phyloP scores from a whole-genome alignment of 1,140 invertebrate genomes.

The Drosophila auraria region DNA sequence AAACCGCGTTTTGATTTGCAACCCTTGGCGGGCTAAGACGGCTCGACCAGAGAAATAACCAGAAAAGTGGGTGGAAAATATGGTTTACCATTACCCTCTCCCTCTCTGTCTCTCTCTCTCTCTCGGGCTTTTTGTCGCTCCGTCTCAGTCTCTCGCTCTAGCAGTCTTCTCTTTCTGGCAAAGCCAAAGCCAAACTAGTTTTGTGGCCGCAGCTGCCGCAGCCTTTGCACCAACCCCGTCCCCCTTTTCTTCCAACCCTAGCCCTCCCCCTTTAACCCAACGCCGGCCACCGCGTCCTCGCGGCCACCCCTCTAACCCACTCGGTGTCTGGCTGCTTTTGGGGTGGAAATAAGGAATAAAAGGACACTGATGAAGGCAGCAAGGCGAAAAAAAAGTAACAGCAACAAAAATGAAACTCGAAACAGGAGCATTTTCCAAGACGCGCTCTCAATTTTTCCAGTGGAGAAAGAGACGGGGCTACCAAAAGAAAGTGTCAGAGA shows the following conservation, averaged over 20 bases:
- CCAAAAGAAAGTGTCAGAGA: slow-evolving; percentile 6
- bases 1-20: slow-evolving; percentile 84
- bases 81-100: slow-evolving; percentile 53
- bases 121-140: not conserved
- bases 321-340: slow-evolving; percentile 25
- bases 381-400: slow-evolving; percentile 17
- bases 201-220: slow-evolving; percentile 68
- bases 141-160: slow-evolving; percentile 10
- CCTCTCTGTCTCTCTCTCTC: not conserved
- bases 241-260: not conserved
- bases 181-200: slow-evolving; percentile 81
- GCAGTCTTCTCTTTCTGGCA: slow-evolving; percentile 36
- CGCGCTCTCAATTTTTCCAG: slow-evolving; percentile 48
- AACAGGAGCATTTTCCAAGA: slow-evolving; percentile 53
- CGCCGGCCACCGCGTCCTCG: slow-evolving; percentile 11
- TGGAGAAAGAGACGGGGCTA: slow-evolving; percentile 25
- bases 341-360: slow-evolving; percentile 42
- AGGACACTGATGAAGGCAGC: slow-evolving; percentile 12
- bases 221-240: slow-evolving; percentile 40
- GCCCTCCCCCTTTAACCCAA: not conserved
- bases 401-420: slow-evolving; percentile 40
- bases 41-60: slow-evolving; percentile 69
- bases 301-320: slow-evolving; percentile 31
- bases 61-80: slow-evolving; percentile 80
- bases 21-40: slow-evolving; percentile 78